Base-by-base conservation (phyloP, 2,113 vertebrate genomes). In the Thalassoma bifasciatum region DNA sequence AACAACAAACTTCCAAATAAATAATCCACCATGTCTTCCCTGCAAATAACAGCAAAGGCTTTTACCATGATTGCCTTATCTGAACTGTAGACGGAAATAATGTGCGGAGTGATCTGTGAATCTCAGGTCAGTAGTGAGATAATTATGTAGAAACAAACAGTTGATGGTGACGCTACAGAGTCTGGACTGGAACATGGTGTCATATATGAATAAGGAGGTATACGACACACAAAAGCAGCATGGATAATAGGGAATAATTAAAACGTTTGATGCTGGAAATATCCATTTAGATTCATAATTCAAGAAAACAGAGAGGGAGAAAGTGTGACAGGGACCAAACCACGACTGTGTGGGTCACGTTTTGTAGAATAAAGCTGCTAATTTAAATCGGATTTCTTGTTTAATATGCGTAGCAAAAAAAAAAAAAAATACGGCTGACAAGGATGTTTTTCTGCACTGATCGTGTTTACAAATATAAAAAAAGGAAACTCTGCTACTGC, bases 251-350 rank as follows among this genome's bases (percentile, higher is more conserved):
- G 44, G 62, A 77, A 83, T 86, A 86, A 90, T 90, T 81, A 85
- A 68, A 64, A 19, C 22, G 74, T 86, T 81, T 86, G 84, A 90
- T 77, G 82, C 84, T 77, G 82, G 68, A 83, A 88, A 86, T 86
- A 83, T 65, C 65, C 62, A 50, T 79, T 88, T 79, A 57, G 46
- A 79, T 75, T 79, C 64, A 54, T 78, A 77, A 86, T 65, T 72
- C 57, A 42, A 57, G 68, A 52, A 79, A 82, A 84, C 61, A 65
- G 67, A 56, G 51, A 46, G 42, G 22, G 63, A 26, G 63, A 47
- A 40, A 14, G 12, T 38, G 22, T 7, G 34, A 59, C 66, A 47
- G 50, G 37, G 70, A 74, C 72, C 34, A 7, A 26, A 24, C 10
- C 47, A 1, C 16, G 50, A 46, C 64, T 67, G 51, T 57, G 37